Evolutionary conservation across 1,140 invertebrate species (phyloP).

Genomic region (Heliconius hewitsoni): DNA sequence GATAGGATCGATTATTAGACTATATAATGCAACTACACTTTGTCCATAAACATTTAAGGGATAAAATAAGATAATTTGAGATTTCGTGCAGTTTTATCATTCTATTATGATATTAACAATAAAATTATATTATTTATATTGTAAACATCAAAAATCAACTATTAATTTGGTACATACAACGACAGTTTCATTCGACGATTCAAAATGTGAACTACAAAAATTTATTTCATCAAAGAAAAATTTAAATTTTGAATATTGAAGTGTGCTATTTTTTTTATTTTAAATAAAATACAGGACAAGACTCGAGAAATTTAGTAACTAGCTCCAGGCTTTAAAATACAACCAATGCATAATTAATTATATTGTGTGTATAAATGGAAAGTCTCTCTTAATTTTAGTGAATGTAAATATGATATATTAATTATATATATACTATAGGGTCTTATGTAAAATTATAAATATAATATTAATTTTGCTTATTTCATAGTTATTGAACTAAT

Average conservation of each 20-base stretch:
- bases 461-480: background rate
- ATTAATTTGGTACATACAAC: no score
- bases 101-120: no score
- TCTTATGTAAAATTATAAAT: background rate
- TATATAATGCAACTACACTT: no score
- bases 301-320: background rate
- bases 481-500: background rate
- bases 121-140: no score
- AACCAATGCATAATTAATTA: slow-evolving; percentile 14
- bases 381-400: slow-evolving; percentile 17
- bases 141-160: no score
- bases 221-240: no score
- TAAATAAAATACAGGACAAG: background rate
- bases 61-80: background rate
- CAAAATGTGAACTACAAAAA: no score
- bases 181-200: no score
- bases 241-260: no score
- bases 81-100: background rate
- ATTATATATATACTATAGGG: background rate
- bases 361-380: slow-evolving; percentile 1
- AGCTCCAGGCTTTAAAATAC: slow-evolving; percentile 9
- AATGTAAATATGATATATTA: background rate
- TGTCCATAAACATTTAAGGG: no score
- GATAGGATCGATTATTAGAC: no score
- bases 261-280: background rate